Evolutionary conservation across 2,113 vertebrate species (phyloP).

Genomic region (Erpornis zantholeuca): DNA sequence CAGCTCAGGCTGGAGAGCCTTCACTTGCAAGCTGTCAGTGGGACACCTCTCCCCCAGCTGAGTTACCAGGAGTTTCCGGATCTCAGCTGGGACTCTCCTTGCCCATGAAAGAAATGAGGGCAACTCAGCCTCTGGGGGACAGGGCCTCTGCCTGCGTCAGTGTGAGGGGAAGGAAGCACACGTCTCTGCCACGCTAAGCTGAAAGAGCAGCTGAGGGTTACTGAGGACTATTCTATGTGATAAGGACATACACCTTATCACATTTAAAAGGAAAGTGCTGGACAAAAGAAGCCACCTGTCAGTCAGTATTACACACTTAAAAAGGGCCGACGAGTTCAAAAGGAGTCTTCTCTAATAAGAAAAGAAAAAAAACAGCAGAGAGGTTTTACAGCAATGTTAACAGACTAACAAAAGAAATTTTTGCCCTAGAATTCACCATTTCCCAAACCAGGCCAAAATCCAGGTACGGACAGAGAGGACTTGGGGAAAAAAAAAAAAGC

Average conservation of each 20-base stretch:
- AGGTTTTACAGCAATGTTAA: constrained; percentile 39
- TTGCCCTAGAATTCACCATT: constrained; percentile 49
- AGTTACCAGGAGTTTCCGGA: not conserved
- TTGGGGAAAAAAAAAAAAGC: not conserved
- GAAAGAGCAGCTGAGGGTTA: not conserved
- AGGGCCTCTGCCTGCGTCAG: not conserved
- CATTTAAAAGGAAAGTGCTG: constrained; percentile 55
- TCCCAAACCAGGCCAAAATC: constrained; percentile 23
- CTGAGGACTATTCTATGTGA: not conserved
- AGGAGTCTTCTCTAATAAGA: constrained; percentile 44
- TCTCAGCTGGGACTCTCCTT: not conserved
- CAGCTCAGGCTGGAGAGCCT: not conserved
- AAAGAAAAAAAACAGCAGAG: constrained; percentile 43
- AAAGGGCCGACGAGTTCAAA: constrained; percentile 48
- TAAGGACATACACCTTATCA: not conserved
- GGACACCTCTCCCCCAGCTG: not conserved
- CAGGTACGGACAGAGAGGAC: not conserved
- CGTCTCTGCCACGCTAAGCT: not conserved
- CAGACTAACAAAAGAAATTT: constrained; percentile 49
- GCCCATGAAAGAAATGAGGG: not conserved
- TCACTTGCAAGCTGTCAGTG: not conserved
- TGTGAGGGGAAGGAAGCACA: not conserved
- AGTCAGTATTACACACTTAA: constrained; percentile 62
- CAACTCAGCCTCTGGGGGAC: not conserved
- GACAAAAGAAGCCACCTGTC: constrained; percentile 60